These are phyloP conservation scores for Cuculus canorus DNA, from an alignment of 2,797 vertebrate species.

Conservation along the genomic window DNA sequence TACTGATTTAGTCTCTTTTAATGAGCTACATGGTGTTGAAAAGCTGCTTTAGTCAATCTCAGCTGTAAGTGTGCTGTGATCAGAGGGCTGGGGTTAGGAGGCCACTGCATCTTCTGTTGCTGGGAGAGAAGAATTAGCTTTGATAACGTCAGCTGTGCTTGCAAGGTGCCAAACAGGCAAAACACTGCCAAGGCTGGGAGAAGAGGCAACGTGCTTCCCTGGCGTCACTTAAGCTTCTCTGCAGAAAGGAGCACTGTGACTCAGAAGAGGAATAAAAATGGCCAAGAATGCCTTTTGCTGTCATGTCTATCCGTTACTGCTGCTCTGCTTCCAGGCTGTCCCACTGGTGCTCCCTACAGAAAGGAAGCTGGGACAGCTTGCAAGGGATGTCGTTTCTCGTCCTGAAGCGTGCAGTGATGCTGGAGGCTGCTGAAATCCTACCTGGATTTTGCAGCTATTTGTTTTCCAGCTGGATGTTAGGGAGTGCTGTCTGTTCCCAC, in stretches of 20 bases:
- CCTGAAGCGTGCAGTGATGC: not conserved
- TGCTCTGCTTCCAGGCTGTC: not conserved
- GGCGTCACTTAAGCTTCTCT: not conserved
- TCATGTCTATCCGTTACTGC: fast-evolving
- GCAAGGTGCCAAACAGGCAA: not conserved
- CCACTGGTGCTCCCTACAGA: not conserved
- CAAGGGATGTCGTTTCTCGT: fast-evolving
- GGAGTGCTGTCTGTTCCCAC: not conserved
- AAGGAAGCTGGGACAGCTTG: not conserved
- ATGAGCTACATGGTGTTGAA: not conserved
- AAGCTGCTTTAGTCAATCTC: not conserved
- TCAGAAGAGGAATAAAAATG: not conserved
- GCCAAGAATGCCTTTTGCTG: not conserved
- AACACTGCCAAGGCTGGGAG: not conserved
- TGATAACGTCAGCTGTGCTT: not conserved
- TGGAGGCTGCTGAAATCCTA: not conserved
- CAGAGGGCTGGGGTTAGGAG: not conserved
- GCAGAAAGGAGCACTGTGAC: not conserved
- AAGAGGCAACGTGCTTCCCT: not conserved
- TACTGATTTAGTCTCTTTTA: not conserved
- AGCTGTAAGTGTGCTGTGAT: not conserved
- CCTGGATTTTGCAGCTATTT: not conserved
- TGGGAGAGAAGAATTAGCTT: not conserved
- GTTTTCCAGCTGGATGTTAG: not conserved
- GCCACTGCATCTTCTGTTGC: not conserved